Evolutionary conservation across 2,113 vertebrate species (phyloP).

Genomic region (Oophaga pumilio): DNA sequence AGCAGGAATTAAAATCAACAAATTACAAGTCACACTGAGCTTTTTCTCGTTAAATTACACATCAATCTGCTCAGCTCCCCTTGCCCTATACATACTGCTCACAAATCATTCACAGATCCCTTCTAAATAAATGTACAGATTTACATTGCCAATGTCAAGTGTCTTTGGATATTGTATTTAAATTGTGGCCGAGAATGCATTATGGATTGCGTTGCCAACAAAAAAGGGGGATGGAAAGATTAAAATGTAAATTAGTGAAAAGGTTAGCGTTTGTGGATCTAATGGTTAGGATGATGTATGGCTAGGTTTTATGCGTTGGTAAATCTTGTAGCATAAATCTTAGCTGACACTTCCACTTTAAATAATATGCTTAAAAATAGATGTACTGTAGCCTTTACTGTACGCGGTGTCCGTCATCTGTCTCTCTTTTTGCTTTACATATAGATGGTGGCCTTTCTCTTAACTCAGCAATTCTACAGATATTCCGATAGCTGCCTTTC

Average conservation of each 20-base stretch:
- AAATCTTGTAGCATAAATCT: background rate
- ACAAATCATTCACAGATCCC: too few species aligned
- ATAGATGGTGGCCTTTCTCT: background rate
- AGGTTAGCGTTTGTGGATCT: background rate
- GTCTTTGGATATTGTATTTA: background rate
- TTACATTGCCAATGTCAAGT: background rate
- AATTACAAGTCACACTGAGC: too few species aligned
- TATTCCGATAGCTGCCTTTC: background rate
- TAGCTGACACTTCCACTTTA: slow-evolving; percentile 1
- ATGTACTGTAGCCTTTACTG: background rate
- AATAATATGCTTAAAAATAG: background rate
- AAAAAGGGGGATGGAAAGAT: background rate
- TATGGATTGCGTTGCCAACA: slow-evolving; percentile 1
- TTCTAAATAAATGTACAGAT: background rate
- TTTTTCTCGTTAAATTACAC: too few species aligned
- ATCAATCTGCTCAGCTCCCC: too few species aligned
- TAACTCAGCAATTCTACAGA: background rate
- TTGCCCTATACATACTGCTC: too few species aligned
- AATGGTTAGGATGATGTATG: slow-evolving; percentile 14
- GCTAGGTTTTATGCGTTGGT: background rate
- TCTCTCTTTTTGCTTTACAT: background rate
- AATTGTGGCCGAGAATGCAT: background rate
- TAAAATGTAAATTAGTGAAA: background rate
- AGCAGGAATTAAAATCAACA: too few species aligned
- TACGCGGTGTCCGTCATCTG: background rate